Conservation (phyloP, 2,888 invertebrate species). For the Acanthosepion pharaonis region DNA sequence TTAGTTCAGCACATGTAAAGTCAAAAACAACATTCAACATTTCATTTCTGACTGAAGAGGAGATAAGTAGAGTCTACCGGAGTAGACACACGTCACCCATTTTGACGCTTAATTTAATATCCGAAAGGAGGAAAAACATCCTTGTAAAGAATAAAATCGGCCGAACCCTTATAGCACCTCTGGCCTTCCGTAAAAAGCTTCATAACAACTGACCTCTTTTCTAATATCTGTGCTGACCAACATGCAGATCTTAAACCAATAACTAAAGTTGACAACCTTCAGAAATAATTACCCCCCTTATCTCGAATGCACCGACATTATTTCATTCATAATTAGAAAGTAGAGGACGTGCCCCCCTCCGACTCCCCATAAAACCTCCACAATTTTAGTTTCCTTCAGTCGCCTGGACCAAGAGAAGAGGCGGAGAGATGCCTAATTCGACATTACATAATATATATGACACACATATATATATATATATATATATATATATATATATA, state of each 20-base stretch:
- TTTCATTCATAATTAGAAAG: conserved; percentile 33
- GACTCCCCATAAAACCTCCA: not conserved
- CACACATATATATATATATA: too few relatives aligned
- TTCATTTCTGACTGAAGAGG: too few relatives aligned
- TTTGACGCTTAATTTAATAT: too few relatives aligned
- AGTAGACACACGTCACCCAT: too few relatives aligned
- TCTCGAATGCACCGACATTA: not conserved
- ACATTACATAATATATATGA: not conserved
- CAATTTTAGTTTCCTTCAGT: not conserved
- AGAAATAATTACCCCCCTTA: not conserved
- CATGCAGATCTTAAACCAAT: conserved; percentile 11
- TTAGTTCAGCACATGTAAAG: too few relatives aligned
- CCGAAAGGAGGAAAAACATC: not conserved
- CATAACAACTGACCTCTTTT: not conserved
- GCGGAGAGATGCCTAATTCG: not conserved
- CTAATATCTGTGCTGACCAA: not conserved
- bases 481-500: not conserved
- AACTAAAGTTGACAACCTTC: not conserved
- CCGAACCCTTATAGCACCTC: not conserved
- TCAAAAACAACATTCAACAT: too few relatives aligned
- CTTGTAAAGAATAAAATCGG: not conserved
- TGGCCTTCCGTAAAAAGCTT: not conserved
- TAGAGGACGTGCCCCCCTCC: not conserved
- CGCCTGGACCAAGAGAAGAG: not conserved
- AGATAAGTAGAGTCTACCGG: too few relatives aligned